Conservation (phyloP, 2,888 invertebrate genomes). For the Galerucella nymphaeae region DNA sequence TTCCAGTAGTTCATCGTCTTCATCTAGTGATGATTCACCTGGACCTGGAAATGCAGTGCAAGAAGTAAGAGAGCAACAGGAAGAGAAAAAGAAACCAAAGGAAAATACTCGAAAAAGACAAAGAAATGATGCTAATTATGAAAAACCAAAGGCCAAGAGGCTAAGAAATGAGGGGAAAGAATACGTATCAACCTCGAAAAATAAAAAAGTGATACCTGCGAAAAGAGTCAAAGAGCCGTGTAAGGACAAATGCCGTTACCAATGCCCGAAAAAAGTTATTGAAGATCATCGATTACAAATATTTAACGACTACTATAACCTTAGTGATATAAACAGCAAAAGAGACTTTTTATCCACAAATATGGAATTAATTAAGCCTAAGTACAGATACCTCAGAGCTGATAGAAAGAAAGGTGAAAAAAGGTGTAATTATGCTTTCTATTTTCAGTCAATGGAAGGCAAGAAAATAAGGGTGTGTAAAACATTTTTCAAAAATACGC, state of each 20-base stretch:
- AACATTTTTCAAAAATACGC: conserved; percentile 14
- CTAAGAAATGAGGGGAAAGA: conserved; percentile 16
- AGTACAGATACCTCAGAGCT: conserved; percentile 17
- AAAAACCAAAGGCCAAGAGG: conserved; percentile 6
- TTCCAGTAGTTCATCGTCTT: background rate
- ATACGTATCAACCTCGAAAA: conserved; percentile 17
- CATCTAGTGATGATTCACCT: background rate
- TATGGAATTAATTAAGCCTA: conserved; percentile 18
- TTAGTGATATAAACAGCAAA: conserved; percentile 19
- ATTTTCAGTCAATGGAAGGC: no score
- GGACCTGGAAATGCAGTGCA: background rate
- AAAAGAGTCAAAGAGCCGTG: no score
- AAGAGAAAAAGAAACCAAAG: background rate
- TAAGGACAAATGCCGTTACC: background rate
- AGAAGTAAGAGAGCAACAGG: background rate
- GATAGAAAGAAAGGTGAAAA: conserved; percentile 7
- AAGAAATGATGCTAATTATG: conserved; percentile 8
- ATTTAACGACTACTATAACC: conserved; percentile 21
- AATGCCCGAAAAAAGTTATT: conserved; percentile 3
- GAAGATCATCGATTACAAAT: conserved; percentile 9
- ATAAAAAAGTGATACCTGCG: conserved; percentile 6
- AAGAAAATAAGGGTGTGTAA: background rate
- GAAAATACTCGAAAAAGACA: conserved; percentile 12
- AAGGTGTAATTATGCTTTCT: conserved; percentile 15
- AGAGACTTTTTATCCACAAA: conserved; percentile 19